Base-by-base conservation (phyloP, 2,113 vertebrate species). In the Silurus meridionalis region DNA sequence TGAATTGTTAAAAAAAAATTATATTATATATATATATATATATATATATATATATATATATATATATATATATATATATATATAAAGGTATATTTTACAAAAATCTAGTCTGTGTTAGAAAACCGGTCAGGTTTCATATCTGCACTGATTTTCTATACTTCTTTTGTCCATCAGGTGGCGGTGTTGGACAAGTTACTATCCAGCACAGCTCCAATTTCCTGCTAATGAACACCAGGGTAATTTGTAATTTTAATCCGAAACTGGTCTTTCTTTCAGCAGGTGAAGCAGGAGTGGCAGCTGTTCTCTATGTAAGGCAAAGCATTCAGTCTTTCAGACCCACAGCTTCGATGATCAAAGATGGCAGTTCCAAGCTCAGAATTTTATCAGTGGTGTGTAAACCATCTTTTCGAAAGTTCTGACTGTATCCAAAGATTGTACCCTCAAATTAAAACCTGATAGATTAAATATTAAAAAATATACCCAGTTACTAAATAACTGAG, bases 151-250 rank as follows among this genome's bases (percentile, higher is more conserved):
- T 72, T 21, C 19, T n/a, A 15, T 28, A 66, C 13, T 67, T 46
- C 9, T 82, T 83, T 67, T 69, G 82, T 69, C 46, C 82, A 69
- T 37, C 64, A 83, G 82, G 82, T 83, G 82, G 82, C 21, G 64
- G n/a, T 83, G 64, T 71, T 83, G 82, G 14, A 37, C 66, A 83
- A 53, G 46, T 82, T 52, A 28, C 14, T 6, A 79, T 67, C 2
- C 5, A 55, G 5, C 2, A n/a, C 50, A 10, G n/a, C 64, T 57
- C 50, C n/a, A 37, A 69, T 83, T 28, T 37, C 46, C 46, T 69
- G 23, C 21, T 67, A 83, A 83, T 64, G 63, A 55, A 69, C 82
- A 69, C 63, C 50, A 83, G 82, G n/a, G n/a, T 57, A 57, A 83
- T 71, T 71, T 83, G 50, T 57, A 13, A 69, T 60, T 37, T 80